phyloP scores from a whole-genome alignment of 2,797 vertebrate species.

The Oceanodroma leucorhoa region DNA sequence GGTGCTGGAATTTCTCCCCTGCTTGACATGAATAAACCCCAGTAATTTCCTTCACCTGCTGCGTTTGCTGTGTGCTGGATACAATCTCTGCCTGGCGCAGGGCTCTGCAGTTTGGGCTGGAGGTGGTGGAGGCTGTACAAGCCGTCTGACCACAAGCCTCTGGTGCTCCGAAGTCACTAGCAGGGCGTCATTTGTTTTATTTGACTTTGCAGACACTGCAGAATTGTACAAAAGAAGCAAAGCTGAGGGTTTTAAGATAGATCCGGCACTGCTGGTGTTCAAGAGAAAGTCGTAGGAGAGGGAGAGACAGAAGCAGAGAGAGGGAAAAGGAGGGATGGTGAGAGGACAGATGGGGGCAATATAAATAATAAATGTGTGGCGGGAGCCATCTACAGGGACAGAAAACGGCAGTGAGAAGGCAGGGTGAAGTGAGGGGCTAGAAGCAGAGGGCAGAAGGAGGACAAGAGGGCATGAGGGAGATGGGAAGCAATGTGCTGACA shows the following conservation, averaged over 20 bases:
- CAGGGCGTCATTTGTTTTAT: not conserved
- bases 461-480: not conserved
- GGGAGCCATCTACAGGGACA: not conserved
- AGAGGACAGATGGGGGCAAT: not conserved
- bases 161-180: not conserved
- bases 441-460: not conserved
- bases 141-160: not conserved
- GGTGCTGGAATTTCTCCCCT: not conserved
- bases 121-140: not conserved
- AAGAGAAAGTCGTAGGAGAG: not conserved
- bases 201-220: not conserved
- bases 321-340: not conserved
- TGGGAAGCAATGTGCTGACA: not conserved
- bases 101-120: not conserved
- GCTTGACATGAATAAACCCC: not conserved
- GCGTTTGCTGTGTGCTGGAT: not conserved
- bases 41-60: not conserved
- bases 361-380: not conserved
- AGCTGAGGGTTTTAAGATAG: not conserved
- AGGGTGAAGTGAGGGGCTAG: not conserved
- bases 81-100: rapidly evolving
- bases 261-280: not conserved
- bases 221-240: not conserved
- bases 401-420: not conserved
- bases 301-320: not conserved